Base-by-base conservation (phyloP, 37 sponge, comb jelly and placozoan genomes). In the Amphimedon queenslandica region DNA sequence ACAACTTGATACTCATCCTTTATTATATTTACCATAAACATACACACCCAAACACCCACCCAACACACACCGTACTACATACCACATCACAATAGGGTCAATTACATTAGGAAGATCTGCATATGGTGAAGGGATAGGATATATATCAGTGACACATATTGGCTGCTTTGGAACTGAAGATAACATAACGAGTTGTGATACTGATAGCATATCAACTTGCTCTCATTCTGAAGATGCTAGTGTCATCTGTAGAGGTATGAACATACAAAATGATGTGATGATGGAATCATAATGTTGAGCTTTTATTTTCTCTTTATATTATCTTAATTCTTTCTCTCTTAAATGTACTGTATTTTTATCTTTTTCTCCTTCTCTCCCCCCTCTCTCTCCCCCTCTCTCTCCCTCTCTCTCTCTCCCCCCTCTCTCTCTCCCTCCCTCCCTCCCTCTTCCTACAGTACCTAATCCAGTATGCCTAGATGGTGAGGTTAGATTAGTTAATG, bases 401-500 rank as follows among this genome's bases (percentile, higher is more conserved):
- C n/a, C n/a, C n/a, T n/a, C n/a, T n/a, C n/a, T n/a, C n/a, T n/a
- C n/a, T n/a, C n/a, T n/a, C n/a, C n/a, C n/a, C n/a, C n/a, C n/a
- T n/a, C n/a, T n/a, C n/a, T n/a, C n/a, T n/a, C n/a, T n/a, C n/a
- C n/a, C n/a, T n/a, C n/a, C n/a, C n/a, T n/a, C n/a, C n/a, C n/a
- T n/a, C n/a, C n/a, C n/a, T n/a, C n/a, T n/a, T n/a, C n/a, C n/a
- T 28, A 8, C 28, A 63, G 64, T 11, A 3, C 18, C 21, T 24
- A 42, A 42, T 20, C 47, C 24, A 20, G 30, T 25, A 27, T 71
- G 72, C 33, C 24, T 2, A 4, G 34, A 71, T 25, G 57, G 72
- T 6, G 35, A 42, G 31, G 1, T 71, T 2, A 71, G 72, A 47
- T 32, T 71, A 28, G 57, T 24, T 37, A 53, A 53, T 5, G 72